Evolutionary conservation across 1,140 invertebrate genomes (phyloP).

Genomic region (Babylonia areolata): DNA sequence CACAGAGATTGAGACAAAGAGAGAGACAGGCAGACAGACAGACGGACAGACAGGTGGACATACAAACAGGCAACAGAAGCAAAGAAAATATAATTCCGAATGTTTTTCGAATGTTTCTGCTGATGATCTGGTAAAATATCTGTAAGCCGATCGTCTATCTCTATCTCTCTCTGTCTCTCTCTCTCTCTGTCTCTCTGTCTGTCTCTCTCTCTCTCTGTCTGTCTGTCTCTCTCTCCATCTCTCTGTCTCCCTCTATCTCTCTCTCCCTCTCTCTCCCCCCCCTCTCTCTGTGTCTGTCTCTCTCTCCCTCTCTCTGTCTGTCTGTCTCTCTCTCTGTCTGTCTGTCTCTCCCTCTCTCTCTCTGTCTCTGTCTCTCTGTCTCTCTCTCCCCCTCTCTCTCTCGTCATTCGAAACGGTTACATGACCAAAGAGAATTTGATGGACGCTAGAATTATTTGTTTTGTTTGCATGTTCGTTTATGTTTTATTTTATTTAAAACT

Average conservation of each 20-base stretch:
- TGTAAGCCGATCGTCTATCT: background rate
- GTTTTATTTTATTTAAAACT: too few relatives aligned
- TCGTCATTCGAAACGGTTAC: too few relatives aligned
- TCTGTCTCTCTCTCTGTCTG: background rate
- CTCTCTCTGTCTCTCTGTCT: background rate
- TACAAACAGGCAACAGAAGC: too few relatives aligned
- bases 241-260: constrained; percentile 3
- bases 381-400: background rate
- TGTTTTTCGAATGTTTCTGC: too few relatives aligned
- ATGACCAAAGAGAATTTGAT: too few relatives aligned
- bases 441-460: too few relatives aligned
- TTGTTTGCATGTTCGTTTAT: too few relatives aligned
- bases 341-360: background rate
- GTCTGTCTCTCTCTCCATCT: background rate
- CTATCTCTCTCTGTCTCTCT: background rate
- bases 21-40: too few relatives aligned
- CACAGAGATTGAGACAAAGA: too few relatives aligned
- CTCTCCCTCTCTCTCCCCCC: constrained; percentile 20
- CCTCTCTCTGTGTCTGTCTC: constrained; percentile 20
- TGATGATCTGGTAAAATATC: too few relatives aligned
- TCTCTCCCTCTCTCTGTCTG: constrained; percentile 1
- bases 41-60: too few relatives aligned
- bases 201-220: background rate
- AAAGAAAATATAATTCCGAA: too few relatives aligned
- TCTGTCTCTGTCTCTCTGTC: background rate